phyloP scores from a whole-genome alignment of 2,113 vertebrate genomes.

The Rana temporaria region DNA sequence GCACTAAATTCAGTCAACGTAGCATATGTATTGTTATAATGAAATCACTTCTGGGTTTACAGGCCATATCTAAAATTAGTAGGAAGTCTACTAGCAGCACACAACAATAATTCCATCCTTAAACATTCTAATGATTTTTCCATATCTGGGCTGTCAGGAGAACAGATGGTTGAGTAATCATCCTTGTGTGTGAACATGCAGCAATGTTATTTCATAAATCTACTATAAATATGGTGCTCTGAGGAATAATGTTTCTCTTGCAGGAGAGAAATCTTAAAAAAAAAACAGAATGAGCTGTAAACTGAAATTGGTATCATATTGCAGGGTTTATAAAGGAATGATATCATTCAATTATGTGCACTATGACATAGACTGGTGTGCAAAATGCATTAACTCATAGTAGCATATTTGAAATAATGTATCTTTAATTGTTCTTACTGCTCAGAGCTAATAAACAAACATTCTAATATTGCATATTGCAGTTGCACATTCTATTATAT shows the following conservation, averaged over 20 bases:
- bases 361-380: too few relatives aligned
- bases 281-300: neutral
- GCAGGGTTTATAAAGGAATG: too few relatives aligned
- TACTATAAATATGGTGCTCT: slow-evolving; percentile 52
- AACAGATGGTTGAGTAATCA: slow-evolving; percentile 57
- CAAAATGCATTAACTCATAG: too few relatives aligned
- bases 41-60: slow-evolving; percentile 54
- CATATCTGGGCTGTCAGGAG: slow-evolving; percentile 42
- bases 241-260: slow-evolving; percentile 36
- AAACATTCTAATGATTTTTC: slow-evolving; percentile 47
- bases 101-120: slow-evolving; percentile 41
- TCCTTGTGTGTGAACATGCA: slow-evolving; percentile 46
- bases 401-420: too few relatives aligned
- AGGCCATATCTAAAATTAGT: slow-evolving; percentile 59
- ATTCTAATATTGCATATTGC: too few relatives aligned
- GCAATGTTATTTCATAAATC: slow-evolving; percentile 53
- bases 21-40: slow-evolving; percentile 34
- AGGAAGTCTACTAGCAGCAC: slow-evolving; percentile 50
- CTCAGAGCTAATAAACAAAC: too few relatives aligned
- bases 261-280: slow-evolving; percentile 1
- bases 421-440: too few relatives aligned
- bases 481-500: too few relatives aligned
- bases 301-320: too few relatives aligned
- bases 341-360: too few relatives aligned
- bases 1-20: slow-evolving; percentile 39